Conservation (phyloP, 2,113 vertebrate species). For the Recurvirostra avosetta region DNA sequence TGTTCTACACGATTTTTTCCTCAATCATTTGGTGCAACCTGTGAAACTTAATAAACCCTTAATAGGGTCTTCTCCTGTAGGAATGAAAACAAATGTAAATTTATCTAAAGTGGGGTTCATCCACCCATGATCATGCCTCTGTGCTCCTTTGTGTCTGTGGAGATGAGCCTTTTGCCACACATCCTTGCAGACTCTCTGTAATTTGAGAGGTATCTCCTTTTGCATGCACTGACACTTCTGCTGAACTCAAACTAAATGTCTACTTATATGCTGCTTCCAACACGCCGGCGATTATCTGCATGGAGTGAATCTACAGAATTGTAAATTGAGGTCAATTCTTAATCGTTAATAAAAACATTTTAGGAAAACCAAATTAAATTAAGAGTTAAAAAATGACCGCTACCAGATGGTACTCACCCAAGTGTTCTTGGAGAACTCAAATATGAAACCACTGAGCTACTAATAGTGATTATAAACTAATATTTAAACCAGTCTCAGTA, state of each 20-base stretch:
- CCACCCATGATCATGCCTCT: not conserved
- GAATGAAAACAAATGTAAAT: not conserved
- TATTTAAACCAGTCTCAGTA: not conserved
- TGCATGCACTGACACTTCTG: not conserved
- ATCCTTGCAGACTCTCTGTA: not conserved
- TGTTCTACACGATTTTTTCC: fast-evolving
- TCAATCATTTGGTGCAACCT: not conserved
- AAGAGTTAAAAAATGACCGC: not conserved
- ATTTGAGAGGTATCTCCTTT: not conserved
- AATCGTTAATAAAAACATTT: not conserved
- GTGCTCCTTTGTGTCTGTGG: not conserved
- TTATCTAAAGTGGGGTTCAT: not conserved
- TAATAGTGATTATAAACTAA: not conserved
- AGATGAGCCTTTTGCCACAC: not conserved
- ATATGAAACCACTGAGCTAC: not conserved
- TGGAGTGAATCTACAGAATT: not conserved
- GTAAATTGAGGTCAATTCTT: not conserved
- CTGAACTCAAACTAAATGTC: not conserved
- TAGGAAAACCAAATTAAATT: not conserved
- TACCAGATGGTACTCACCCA: not conserved
- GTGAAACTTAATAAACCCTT: not conserved
- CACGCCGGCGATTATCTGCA: not conserved
- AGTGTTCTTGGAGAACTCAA: not conserved
- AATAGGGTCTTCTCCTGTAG: not conserved
- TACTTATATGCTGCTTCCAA: not conserved